Evolutionary conservation across 2,888 invertebrate genomes (phyloP).

Genomic region (Antheraea yamamai): DNA sequence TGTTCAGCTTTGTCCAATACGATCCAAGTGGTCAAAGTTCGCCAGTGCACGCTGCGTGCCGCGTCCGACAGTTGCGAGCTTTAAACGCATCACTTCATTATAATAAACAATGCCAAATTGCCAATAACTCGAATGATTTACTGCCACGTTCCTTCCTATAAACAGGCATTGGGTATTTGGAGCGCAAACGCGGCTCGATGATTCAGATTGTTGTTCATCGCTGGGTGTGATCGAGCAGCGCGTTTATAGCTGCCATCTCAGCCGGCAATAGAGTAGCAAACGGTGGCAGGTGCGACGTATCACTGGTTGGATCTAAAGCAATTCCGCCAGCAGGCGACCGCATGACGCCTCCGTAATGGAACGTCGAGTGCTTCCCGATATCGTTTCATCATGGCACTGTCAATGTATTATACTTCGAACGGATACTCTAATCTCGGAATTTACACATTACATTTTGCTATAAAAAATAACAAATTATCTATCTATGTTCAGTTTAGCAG

Average conservation of each 20-base stretch:
- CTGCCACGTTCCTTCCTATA: constrained; percentile 26
- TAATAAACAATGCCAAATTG: constrained; percentile 40
- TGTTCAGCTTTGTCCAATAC: too few species aligned
- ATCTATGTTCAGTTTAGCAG: background rate
- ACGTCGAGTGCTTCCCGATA: background rate
- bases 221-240: constrained; percentile 12
- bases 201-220: constrained; percentile 8
- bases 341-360: constrained; percentile 20
- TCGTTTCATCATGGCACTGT: constrained; percentile 18
- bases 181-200: constrained; percentile 1
- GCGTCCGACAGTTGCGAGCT: constrained; percentile 22
- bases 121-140: constrained; percentile 41
- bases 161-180: constrained; percentile 15
- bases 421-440: background rate
- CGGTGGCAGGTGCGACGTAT: constrained; percentile 22
- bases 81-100: constrained; percentile 40
- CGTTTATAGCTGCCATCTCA: background rate
- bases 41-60: too few species aligned
- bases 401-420: constrained; percentile 11
- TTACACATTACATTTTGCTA: background rate
- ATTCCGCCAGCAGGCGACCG: constrained; percentile 11
- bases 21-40: too few species aligned
- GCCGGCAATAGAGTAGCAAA: background rate
- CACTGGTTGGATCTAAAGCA: background rate
- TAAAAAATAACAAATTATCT: background rate